phyloP scores from a whole-genome alignment of 2,113 vertebrate genomes.

The Embiotoca jacksoni region DNA sequence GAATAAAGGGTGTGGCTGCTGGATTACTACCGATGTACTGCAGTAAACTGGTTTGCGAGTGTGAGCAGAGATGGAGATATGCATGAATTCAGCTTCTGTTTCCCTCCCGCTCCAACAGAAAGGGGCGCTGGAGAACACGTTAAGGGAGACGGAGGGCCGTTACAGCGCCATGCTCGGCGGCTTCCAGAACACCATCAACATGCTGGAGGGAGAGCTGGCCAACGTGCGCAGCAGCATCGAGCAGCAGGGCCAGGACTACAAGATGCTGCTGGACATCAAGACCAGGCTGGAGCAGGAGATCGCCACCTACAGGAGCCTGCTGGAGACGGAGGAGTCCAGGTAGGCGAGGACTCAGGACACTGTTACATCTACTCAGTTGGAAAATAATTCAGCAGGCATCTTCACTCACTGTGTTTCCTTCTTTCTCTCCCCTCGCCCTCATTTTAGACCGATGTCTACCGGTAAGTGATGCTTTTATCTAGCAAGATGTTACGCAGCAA shows the following conservation, averaged over 20 bases:
- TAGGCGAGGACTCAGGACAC: conserved; percentile 43
- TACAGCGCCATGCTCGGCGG: conserved; percentile 80
- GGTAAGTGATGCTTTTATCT: conserved; percentile 52
- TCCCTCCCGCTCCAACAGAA: conserved; percentile 70
- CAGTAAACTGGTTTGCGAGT: neutral
- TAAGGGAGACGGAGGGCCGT: conserved; percentile 83
- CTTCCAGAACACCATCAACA: conserved; percentile 84
- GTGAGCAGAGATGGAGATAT: neutral
- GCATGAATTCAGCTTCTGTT: neutral
- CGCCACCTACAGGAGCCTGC: conserved; percentile 84
- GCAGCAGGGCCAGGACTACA: conserved; percentile 83
- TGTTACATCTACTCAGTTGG: too few species aligned
- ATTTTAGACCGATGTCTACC: conserved; percentile 61
- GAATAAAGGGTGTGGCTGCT: conserved; percentile 49
- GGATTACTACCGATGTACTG: neutral
- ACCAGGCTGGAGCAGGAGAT: conserved; percentile 87
- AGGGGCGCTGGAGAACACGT: conserved; percentile 82
- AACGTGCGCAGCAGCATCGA: conserved; percentile 82
- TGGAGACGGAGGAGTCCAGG: conserved; percentile 85
- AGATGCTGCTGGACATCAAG: conserved; percentile 85
- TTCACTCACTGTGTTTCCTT: conserved; percentile 20
- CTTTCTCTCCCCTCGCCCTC: neutral
- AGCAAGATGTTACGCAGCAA: neutral
- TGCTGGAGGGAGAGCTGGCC: conserved; percentile 78
- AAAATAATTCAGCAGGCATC: neutral